Evolutionary conservation across 2,797 vertebrate genomes (phyloP).

Genomic region (Yasuhikotakia modesta): DNA sequence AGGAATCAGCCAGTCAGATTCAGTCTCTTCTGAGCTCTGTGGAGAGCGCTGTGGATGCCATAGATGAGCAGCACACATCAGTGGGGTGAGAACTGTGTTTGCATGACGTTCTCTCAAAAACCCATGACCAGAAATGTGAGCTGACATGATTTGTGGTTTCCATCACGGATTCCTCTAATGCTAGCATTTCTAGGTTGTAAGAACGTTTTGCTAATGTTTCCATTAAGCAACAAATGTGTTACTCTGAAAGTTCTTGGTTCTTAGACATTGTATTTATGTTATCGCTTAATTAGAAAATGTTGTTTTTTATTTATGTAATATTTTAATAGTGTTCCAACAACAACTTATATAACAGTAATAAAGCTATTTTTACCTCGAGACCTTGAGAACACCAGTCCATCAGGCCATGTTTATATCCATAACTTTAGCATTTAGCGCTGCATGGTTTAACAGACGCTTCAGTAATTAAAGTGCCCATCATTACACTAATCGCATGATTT

Average conservation of each 20-base stretch:
- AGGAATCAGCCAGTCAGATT: constrained; percentile 95
- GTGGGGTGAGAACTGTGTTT: constrained; percentile 37
- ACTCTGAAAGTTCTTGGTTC: too few species aligned
- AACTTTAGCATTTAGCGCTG: neutral
- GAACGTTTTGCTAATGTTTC: too few species aligned
- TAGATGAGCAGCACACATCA: constrained; percentile 87
- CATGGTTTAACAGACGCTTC: neutral
- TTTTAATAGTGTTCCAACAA: too few species aligned
- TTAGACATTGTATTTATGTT: too few species aligned
- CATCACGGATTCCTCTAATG: too few species aligned
- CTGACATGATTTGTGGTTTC: neutral
- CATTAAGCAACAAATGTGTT: too few species aligned
- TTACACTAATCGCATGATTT: constrained; percentile 4
- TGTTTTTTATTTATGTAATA: too few species aligned
- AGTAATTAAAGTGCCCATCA: neutral
- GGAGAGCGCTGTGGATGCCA: constrained; percentile 95
- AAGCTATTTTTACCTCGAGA: too few species aligned
- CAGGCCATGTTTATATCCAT: neutral
- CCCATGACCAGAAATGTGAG: neutral
- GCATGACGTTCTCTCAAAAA: neutral
- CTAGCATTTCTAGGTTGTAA: too few species aligned
- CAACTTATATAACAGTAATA: too few species aligned
- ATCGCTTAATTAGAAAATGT: too few species aligned
- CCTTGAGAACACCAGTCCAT: neutral
- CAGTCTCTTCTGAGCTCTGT: constrained; percentile 94